Percentiles rank a stretch among this genome's conserved stretches.
These are phyloP conservation scores for Morone chrysops DNA, from an alignment of 2,113 vertebrate genomes.

Conservation along the genomic window DNA sequence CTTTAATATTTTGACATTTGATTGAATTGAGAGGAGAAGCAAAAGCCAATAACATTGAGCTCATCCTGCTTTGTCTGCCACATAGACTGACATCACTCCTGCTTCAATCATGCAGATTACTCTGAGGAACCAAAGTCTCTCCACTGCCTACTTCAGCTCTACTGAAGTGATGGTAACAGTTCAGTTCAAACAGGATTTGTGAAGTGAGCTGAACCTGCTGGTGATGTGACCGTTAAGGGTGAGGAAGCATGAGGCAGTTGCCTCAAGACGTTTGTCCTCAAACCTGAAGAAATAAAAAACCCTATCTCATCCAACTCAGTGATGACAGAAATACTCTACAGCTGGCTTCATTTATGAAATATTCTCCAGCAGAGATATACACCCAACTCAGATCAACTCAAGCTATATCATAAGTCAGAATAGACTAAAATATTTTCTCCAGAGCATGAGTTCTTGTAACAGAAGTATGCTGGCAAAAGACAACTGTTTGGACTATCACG, in stretches of 20 bases:
- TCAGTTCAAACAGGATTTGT: slow-evolving; percentile 36
- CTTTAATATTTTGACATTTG: slow-evolving; percentile 79
- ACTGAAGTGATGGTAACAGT: slow-evolving; percentile 28
- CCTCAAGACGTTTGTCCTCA: slow-evolving; percentile 38
- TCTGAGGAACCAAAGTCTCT: slow-evolving; percentile 28
- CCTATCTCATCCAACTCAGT: background rate
- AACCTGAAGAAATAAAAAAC: slow-evolving; percentile 5
- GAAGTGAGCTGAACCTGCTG: slow-evolving; percentile 33
- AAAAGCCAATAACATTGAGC: slow-evolving; percentile 64
- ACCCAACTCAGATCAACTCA: background rate
- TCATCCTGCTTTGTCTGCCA: slow-evolving; percentile 60
- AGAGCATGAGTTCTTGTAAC: background rate
- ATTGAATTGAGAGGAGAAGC: slow-evolving; percentile 61
- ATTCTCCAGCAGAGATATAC: background rate
- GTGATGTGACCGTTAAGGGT: slow-evolving; percentile 21
- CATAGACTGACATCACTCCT: slow-evolving; percentile 40
- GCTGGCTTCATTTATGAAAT: background rate
- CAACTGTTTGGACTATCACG: background rate
- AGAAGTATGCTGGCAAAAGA: background rate
- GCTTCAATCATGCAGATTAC: slow-evolving; percentile 67
- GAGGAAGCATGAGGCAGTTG: background rate
- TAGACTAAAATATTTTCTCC: background rate
- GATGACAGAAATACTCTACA: background rate
- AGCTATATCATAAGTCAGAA: background rate
- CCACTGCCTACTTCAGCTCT: background rate